These are phyloP conservation scores for Polyergus mexicanus DNA, from an alignment of 1,140 invertebrate genomes.

Conservation along the genomic window DNA sequence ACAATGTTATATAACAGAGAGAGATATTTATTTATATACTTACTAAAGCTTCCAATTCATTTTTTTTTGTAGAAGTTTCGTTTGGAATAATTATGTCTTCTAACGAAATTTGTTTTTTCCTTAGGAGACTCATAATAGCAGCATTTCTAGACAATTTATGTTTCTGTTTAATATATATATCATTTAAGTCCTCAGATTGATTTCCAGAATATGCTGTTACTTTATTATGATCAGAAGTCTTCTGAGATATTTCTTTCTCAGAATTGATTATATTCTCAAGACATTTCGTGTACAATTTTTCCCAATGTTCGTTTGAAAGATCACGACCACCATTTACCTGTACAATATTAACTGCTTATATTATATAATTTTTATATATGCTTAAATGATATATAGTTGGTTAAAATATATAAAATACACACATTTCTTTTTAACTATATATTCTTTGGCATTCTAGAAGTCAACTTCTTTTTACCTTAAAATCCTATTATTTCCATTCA, in stretches of 20 bases:
- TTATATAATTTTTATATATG: not conserved
- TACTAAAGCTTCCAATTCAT: not conserved
- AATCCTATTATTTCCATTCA: not conserved
- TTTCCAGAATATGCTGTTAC: not conserved
- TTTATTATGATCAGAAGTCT: not conserved
- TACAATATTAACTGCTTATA: not conserved
- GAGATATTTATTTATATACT: not conserved
- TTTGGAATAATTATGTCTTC: slow-evolving; percentile 35
- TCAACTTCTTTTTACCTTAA: slow-evolving; percentile 10
- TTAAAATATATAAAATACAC: not conserved
- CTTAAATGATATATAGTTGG: not conserved
- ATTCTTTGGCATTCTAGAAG: not conserved
- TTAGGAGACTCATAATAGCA: slow-evolving; percentile 65
- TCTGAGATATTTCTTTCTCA: not conserved
- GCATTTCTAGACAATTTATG: slow-evolving; percentile 46
- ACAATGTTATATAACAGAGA: not conserved
- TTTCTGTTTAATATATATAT: not conserved
- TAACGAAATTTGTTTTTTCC: slow-evolving; percentile 18
- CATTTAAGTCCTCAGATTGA: not conserved
- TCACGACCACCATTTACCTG: slow-evolving; percentile 55
- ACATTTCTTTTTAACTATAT: not conserved
- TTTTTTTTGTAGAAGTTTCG: not conserved
- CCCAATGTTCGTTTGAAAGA: slow-evolving; percentile 54
- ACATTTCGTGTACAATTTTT: not conserved
- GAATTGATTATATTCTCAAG: not conserved